Percentiles rank a stretch among this genome's conserved stretches.
phyloP scores from a whole-genome alignment of 1,140 invertebrate species.

The Drosophila sturtevanti region DNA sequence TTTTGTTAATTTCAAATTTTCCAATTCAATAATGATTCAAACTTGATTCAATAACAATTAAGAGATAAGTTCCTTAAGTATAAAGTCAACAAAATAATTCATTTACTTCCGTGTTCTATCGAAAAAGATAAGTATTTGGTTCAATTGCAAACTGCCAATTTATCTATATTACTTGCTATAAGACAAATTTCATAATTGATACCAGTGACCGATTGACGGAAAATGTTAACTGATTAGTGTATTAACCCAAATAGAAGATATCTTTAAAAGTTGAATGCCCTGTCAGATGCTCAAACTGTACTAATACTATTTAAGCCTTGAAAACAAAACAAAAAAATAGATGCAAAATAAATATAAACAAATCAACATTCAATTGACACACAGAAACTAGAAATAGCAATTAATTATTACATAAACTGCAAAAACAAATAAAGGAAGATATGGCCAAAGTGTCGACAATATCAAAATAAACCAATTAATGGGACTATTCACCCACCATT shows the following conservation, averaged over 20 bases:
- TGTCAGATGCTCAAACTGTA: not conserved
- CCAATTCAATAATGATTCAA: no score
- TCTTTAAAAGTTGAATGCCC: not conserved
- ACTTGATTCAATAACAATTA: no score
- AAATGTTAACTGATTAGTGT: no score
- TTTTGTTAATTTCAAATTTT: no score
- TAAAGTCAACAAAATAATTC: no score
- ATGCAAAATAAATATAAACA: not conserved
- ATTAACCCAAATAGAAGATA: not conserved
- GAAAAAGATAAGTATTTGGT: not conserved
- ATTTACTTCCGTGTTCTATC: not conserved
- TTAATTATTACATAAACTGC: slow-evolving; percentile 28
- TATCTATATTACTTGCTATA: no score
- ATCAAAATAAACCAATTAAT: slow-evolving; percentile 56
- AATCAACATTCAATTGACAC: not conserved
- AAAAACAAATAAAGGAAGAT: slow-evolving; percentile 19
- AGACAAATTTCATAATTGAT: not conserved
- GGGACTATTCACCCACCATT: not conserved
- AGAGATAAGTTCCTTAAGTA: not conserved
- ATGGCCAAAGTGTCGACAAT: slow-evolving; percentile 24
- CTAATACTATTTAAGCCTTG: not conserved
- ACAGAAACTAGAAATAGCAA: not conserved
- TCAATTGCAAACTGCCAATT: not conserved
- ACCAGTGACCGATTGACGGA: no score
- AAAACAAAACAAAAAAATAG: not conserved